Base-by-base conservation (phyloP, 2,888 invertebrate genomes). In the Matsumyia berberina region DNA sequence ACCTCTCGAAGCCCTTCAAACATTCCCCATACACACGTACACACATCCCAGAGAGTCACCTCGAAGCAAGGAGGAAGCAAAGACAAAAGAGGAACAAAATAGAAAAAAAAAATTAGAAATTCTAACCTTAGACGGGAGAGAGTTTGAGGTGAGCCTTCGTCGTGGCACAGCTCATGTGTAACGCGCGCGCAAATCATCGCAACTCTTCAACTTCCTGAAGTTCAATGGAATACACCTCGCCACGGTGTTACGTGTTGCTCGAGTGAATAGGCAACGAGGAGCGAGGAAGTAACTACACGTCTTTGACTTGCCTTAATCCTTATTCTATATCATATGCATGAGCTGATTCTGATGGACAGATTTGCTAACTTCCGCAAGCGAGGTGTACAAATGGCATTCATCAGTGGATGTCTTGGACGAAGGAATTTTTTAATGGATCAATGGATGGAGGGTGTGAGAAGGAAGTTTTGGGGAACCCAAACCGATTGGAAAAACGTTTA, bases 1-100 rank as follows among this genome's bases (percentile, higher is more conserved):
- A 85, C 85, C 85, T 85, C 53, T 74, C 80, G 85, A 85, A 85
- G 80, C 85, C 85, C 85, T 85, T 85, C 85, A 83, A 83, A 83
- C 79, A 85, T 74, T 79, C 73, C n/a, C 33, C 66, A 49, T 62
- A 57, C 66, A 49, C 15, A 24, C 11, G 33, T 17, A 58, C 46
- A 29, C 17, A 29, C n/a, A 51, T 49, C 33, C 31, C 33, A 39
- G 33, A 29, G 24, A 66, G 37, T 11, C 46, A 57, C 29, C 15
- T 72, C 58, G 42, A 55, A 66, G 69, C 74, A 69, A 85, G 80
- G 80, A 85, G 80, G 64, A 78, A 64, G 58, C n/a, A 67, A 64
- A 70, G 24, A 85, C 80, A 80, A 85, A 80, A 85, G 85, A 70
- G 74, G 29, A 19, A 58, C 37, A 49, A 58, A 24, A 62, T 66